Evolutionary conservation across 2,113 vertebrate genomes (phyloP).

Genomic region (Vicugna pacos): DNA sequence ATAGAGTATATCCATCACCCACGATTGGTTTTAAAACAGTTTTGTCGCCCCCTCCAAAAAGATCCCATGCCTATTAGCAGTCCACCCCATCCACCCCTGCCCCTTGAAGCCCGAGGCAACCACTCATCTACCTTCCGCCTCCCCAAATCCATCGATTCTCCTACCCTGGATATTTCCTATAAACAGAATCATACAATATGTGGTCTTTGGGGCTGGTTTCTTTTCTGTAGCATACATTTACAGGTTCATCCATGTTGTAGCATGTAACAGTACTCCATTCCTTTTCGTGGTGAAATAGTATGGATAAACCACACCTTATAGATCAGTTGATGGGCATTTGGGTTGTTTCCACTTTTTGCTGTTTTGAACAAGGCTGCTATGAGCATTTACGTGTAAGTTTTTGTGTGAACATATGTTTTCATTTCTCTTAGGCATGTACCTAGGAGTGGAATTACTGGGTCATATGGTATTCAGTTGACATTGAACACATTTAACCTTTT

Average conservation of each 20-base stretch:
- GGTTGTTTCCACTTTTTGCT: background rate
- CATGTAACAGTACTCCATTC: background rate
- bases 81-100: background rate
- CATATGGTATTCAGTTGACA: background rate
- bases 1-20: background rate
- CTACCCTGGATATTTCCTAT: background rate
- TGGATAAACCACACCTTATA: background rate
- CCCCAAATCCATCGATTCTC: background rate
- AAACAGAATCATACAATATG: background rate
- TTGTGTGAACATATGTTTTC: background rate
- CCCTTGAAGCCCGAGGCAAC: background rate
- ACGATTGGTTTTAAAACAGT: constrained; percentile 15
- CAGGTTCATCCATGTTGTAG: background rate
- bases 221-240: background rate
- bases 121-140: background rate
- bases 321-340: background rate
- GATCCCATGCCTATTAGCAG: background rate
- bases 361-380: background rate
- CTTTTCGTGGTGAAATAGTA: background rate
- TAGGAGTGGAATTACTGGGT: background rate
- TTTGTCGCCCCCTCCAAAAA: background rate
- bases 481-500: background rate
- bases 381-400: background rate
- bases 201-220: background rate
- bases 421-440: background rate